Evolutionary conservation across 2,797 vertebrate genomes (phyloP), one percentile per base, ranked within the genome.

Genomic region (Onychomys leucogaster): DNA sequence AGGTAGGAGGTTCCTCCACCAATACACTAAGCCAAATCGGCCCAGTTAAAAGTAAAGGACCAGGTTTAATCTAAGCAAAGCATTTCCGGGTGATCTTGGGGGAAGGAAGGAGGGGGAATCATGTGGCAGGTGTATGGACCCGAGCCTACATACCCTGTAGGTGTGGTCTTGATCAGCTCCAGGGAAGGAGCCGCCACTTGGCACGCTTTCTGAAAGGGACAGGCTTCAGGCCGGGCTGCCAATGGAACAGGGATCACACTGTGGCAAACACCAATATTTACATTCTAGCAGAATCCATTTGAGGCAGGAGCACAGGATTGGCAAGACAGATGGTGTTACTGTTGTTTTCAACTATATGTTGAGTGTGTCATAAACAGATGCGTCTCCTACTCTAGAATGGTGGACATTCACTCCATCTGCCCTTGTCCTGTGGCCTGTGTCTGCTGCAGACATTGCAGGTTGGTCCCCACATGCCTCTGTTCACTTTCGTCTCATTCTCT

Each of bases 401-500:
- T 25, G 75, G n/a, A n/a, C 25, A 13, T 27, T 9, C 14, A n/a
- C 8, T 57, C 8, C 19, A 65, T 43, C 32, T 65, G 1, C 37
- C 84, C 34, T 65, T 55, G 34, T 21, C 19, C 52, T 1, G 3
- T 1, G 25, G 23, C 13, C 4, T 3, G 1, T 29, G 46, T 92
- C 78, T 77, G 43, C 52, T 32, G 41, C 49, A 93, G 55, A 61
- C 77, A 83, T 43, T 32, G 29, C 23, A 21, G 37, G 43, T 6
- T 67, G n/a, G 43, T 71, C 67, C n/a, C 32, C 21, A 12, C 0
- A 0, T 43, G 25, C 49, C 78, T 89, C 59, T 17, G 34, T 89
- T 95, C 95, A 78, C 34, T 89, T 86, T 41, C 25, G 34, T 13
- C 23, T 94, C 52, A 34, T 89, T 83, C 71, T 86, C 57, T 78